Conservation (phyloP, 2,888 invertebrate genomes). For the Dasypogon diadema region DNA sequence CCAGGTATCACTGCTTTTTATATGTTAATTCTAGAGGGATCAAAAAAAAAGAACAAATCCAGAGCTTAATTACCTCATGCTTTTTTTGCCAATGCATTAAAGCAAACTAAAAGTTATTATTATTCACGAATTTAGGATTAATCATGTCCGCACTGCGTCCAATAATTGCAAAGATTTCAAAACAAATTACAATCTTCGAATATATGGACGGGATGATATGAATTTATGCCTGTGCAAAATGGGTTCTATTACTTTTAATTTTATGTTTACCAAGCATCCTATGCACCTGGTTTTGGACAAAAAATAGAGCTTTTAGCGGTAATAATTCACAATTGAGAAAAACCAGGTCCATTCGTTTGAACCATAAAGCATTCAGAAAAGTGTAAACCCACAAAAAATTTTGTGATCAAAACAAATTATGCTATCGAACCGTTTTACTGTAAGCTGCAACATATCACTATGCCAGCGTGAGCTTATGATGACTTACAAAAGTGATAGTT, state of each 20-base stretch:
- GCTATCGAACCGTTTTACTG: background rate
- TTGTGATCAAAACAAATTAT: conserved; percentile 35
- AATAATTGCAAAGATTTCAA: conserved; percentile 34
- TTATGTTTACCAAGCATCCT: conserved; percentile 15
- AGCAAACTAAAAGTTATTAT: background rate
- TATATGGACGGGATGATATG: conserved; percentile 44
- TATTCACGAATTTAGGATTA: conserved; percentile 23
- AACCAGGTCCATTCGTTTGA: conserved; percentile 8
- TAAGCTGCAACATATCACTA: conserved; percentile 1
- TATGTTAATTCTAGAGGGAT: background rate
- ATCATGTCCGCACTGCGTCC: background rate
- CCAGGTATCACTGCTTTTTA: conserved; percentile 76
- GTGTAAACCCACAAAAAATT: conserved; percentile 8
- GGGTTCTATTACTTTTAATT: conserved; percentile 66
- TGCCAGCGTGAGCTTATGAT: background rate
- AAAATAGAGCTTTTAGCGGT: conserved; percentile 45
- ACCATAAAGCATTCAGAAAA: conserved; percentile 30
- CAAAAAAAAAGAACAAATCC: no score
- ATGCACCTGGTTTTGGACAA: conserved; percentile 18
- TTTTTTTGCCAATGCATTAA: conserved; percentile 19
- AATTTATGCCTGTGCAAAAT: conserved; percentile 60
- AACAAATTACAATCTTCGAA: conserved; percentile 39
- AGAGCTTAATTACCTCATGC: no score
- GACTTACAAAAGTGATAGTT: conserved; percentile 6
- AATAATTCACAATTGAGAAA: conserved; percentile 37